Base-by-base conservation (phyloP, 1,140 invertebrate species). In the Ridgeia piscesae region DNA sequence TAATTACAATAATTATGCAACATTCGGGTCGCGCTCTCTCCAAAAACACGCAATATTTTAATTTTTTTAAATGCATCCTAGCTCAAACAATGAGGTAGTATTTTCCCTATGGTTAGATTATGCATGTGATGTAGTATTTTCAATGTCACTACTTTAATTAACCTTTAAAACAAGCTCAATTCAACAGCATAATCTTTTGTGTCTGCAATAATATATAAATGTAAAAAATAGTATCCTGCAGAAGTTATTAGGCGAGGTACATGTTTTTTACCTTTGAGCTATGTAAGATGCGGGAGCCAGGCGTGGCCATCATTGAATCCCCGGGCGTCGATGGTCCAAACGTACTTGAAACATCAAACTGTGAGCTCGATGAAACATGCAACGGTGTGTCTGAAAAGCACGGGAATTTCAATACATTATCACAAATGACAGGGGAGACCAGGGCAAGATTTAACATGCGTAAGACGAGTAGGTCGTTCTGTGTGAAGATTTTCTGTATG, bases 291-390 rank as follows among this genome's bases (percentile, higher is more conserved):
- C 27, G 35, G 90, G 50, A 42, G 27, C 33, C n/a, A 42, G 35
- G 34, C 42, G 48, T n/a, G 21, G n/a, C 58, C 2, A 35, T 33
- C 34, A 92, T 21, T n/a, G 92, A 35, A 92, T 42, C 42, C 34
- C 50, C 88, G 27, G 35, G 89, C n/a, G 93, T 93, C 31, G 94
- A 93, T 34, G 93, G 93, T 91, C 94, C 93, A 88, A 94, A 92
- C 50, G 93, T 92, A 33, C 92, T 92, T 33, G 94, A 94, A 33
- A 94, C 94, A 93, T 95, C 94, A 93, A 94, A 94, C 77, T 94
- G 94, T 33, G 93, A 93, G 8, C 93, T 89, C 34, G 94, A 92
- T 1, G 93, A 91, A 33, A 94, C 91, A n/a, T 93, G 89, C 88
- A 91, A 93, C 33, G 94, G 94, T 27, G 94, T 94, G 92, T 95